These are phyloP conservation scores for Portunus trituberculatus DNA, from an alignment of 1,140 invertebrate species.

Conservation along the genomic window DNA sequence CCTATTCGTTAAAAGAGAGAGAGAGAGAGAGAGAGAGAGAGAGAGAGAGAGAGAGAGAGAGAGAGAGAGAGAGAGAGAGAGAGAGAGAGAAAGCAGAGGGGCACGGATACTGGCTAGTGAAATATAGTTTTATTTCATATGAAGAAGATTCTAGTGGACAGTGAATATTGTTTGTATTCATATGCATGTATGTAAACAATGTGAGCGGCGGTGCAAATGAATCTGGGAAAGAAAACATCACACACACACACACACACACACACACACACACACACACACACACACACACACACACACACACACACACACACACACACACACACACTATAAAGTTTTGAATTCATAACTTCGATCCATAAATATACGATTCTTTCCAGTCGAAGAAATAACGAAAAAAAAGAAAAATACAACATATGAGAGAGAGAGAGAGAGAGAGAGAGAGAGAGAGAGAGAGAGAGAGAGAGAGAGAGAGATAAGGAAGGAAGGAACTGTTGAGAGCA, in stretches of 20 bases:
- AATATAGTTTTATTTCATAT: neutral
- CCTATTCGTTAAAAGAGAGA: no score
- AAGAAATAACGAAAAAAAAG: neutral
- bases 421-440: no score
- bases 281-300: constrained; percentile 50
- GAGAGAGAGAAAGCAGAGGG: no score
- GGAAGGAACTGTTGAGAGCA: neutral
- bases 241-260: constrained; percentile 54
- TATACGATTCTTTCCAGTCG: constrained; percentile 1
- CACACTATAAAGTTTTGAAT: neutral
- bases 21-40: no score
- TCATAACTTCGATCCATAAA: neutral
- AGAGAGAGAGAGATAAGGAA: neutral
- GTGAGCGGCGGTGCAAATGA: neutral
- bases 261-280: constrained; percentile 51
- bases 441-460: neutral
- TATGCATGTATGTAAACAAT: neutral
- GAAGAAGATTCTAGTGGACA: neutral
- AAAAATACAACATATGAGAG: neutral
- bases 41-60: no score
- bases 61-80: no score
- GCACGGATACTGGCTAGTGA: no score
- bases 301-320: constrained; percentile 47
- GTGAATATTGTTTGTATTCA: neutral
- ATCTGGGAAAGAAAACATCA: neutral